Evolutionary conservation across 2,113 vertebrate species (phyloP), one percentile per base, ranked within the genome.

Genomic region (Silurus asotus): DNA sequence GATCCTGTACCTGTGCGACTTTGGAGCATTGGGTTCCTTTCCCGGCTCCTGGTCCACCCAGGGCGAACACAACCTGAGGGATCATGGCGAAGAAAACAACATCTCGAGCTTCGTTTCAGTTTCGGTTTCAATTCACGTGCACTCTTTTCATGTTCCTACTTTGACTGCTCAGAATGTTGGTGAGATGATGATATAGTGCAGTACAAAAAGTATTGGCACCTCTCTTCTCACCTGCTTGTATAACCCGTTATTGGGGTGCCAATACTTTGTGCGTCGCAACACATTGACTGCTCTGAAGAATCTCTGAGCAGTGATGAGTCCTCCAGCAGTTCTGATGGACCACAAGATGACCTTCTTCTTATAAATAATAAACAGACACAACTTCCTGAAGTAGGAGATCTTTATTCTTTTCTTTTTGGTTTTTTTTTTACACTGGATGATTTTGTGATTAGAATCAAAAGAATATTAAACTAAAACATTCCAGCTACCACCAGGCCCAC

Each of bases 1-100:
- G 11, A 28, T 51, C 15, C 6, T 93, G 90, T 95, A 98, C 98
- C 97, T 97, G 95, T 84, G 97, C 96, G 64, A 99, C 98, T 84
- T 90, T 96, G 92, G 95, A 93, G 91, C 97, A 99, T 91, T 99
- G 98, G 61, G 98, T 99, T 81, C 98, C 98, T 92, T 99, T 99
- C 84, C 98, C 97, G 62, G 98, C 97, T 23, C 97, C 97, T 17
- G 98, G 97, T 89, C 97, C 97, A 78, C 98, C 97, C 86, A 99
- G 94, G 81, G 99, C 97, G 89, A 99, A 99, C 83, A 99, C 96
- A 56, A 99, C 97, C 91, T 96, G 92, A 77, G 97, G 96, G 93
- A 97, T 98, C 97, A 97, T 98, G 89, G 91, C 93, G 91, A 90
- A 89, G 19, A 3, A 11, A 15, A 15, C 7, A 7, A 53, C 6